Evolutionary conservation across 2,888 invertebrate genomes (phyloP), one percentile per base, ranked within the genome.

Genomic region (Drosophila lacicola): DNA sequence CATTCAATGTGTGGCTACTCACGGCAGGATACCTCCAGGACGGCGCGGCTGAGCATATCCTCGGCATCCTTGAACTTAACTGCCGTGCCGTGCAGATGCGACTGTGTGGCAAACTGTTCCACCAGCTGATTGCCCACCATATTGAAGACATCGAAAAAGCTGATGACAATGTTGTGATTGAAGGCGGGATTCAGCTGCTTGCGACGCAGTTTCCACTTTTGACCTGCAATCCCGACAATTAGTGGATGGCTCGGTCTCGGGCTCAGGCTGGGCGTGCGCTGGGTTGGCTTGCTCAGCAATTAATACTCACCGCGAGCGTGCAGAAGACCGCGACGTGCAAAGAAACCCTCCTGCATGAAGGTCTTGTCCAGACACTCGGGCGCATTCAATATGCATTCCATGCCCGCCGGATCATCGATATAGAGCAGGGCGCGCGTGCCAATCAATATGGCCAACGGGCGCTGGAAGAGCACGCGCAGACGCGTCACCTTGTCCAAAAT

Each of bases 131-230:
- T 88, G 51, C 90, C 91, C 34, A 91, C 90, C n/a, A 78, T 64
- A 55, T 92, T 91, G 71, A 90, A 91, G 13, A 88, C 90, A 47
- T 88, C 83, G 44, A 92, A 87, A 70, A 91, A 91, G 55, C 90
- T 87, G 60, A 87, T 73, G 34, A 91, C 87, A 19, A 90, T 90
- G 39, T 82, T 89, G 57, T 91, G 90, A 63, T 88, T 90, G 64
- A 91, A 91, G 42, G 91, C 90, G 0, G 91, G 91, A 84, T 92
- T 92, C 6, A 91, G 74, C 56, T 91, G 91, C 62, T 90, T 90
- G 49, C 92, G 85, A 0, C 91, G 88, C 41, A 89, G 78, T 70
- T 92, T 92, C 91, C 91, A 91, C 58, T 90, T 86, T 37, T 89
- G 83, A n/a, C 90, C 91, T 91, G 41, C 47, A 50, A 68, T 14